Evolutionary conservation across 2,797 vertebrate genomes (phyloP).

Genomic region (Urophycis tenuis): DNA sequence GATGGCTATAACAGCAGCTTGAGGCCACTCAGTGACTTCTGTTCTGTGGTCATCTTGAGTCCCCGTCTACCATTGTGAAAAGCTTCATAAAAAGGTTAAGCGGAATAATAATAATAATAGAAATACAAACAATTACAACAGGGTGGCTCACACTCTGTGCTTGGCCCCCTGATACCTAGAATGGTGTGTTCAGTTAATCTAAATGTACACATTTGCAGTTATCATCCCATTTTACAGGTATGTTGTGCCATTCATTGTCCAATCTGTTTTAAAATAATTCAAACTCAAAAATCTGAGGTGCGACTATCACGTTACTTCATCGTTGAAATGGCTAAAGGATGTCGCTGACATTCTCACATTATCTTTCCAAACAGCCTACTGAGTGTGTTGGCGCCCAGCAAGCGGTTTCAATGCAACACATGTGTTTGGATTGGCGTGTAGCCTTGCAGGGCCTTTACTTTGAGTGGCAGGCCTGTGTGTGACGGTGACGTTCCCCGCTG

Average conservation of each 20-base stretch:
- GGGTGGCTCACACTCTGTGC: too few species aligned
- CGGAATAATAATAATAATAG: too few species aligned
- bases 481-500: slow-evolving; percentile 28
- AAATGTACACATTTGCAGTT: too few species aligned
- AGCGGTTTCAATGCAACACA: background rate
- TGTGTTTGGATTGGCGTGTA: background rate
- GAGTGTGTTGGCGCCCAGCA: background rate
- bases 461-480: slow-evolving; percentile 16
- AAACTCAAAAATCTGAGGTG: background rate
- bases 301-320: background rate
- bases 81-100: too few species aligned
- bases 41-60: too few species aligned
- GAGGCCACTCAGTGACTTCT: too few species aligned
- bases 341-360: background rate
- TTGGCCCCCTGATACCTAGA: background rate
- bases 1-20: too few species aligned
- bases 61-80: too few species aligned
- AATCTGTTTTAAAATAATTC: background rate
- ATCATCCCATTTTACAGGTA: background rate
- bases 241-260: background rate
- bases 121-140: too few species aligned
- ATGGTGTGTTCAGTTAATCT: background rate
- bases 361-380: background rate
- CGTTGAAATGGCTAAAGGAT: background rate
- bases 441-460: background rate